These are phyloP conservation scores for Gnathonemus longibarbis DNA, from an alignment of 2,113 vertebrate species.

Conservation along the genomic window DNA sequence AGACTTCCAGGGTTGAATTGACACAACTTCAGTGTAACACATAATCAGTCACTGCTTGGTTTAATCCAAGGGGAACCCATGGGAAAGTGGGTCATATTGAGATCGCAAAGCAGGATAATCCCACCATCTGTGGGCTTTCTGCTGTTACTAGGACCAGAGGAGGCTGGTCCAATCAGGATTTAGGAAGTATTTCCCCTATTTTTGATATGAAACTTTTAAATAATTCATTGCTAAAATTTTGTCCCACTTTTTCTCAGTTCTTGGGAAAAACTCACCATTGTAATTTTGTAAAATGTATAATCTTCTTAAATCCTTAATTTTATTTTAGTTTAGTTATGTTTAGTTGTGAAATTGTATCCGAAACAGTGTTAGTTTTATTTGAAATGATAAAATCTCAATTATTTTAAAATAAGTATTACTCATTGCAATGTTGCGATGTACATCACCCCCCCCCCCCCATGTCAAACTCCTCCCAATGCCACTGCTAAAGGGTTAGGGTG, in stretches of 20 bases:
- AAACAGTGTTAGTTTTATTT: not conserved
- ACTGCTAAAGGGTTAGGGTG: not conserved
- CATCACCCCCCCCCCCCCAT: not conserved
- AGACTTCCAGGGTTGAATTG: not conserved
- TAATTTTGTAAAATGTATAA: not conserved
- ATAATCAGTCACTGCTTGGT: not conserved
- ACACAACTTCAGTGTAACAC: not conserved
- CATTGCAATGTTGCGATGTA: not conserved
- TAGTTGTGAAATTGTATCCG: not conserved
- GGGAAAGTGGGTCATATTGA: not conserved
- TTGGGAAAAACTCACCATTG: not conserved
- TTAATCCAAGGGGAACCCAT: not conserved
- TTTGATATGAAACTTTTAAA: not conserved
- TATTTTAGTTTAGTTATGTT: not conserved
- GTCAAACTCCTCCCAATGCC: not conserved
- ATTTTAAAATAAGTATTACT: not conserved
- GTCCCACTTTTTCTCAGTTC: not conserved
- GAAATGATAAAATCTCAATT: too few relatives aligned
- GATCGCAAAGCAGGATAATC: not conserved
- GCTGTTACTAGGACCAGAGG: not conserved
- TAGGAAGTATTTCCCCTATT: not conserved
- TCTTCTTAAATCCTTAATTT: not conserved
- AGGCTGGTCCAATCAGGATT: not conserved
- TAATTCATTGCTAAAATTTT: not conserved
- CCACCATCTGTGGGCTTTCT: not conserved